Evolutionary conservation across 1,140 invertebrate species (phyloP).

Genomic region (Acromyrmex charruanus): DNA sequence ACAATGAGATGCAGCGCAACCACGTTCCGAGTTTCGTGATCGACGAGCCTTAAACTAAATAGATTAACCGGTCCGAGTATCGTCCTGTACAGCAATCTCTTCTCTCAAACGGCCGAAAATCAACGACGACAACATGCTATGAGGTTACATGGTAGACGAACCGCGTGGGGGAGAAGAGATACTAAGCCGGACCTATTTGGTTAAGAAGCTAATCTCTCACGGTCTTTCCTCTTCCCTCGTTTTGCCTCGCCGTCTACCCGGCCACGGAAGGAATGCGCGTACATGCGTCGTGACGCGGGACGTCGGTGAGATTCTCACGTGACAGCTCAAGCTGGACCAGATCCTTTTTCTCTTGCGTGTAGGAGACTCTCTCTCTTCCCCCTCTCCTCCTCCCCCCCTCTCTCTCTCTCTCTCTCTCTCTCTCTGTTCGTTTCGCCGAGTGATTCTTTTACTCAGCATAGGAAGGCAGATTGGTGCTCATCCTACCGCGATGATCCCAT

Average conservation of each 20-base stretch:
- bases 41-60: constrained; percentile 67
- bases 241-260: constrained; percentile 43
- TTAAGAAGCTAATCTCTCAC: constrained; percentile 78
- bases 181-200: constrained; percentile 75
- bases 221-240: constrained; percentile 46
- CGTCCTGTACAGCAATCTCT: constrained; percentile 59
- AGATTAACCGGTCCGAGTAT: constrained; percentile 66
- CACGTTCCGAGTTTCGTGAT: constrained; percentile 36
- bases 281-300: constrained; percentile 62
- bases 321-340: constrained; percentile 72
- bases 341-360: constrained; percentile 65
- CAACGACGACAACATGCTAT: constrained; percentile 33
- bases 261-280: constrained; percentile 71
- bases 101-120: constrained; percentile 49
- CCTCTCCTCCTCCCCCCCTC: background rate
- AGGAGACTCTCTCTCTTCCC: constrained; percentile 48
- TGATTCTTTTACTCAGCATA: constrained; percentile 44
- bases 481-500: constrained; percentile 81
- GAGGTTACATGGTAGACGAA: constrained; percentile 10
- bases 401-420: background rate
- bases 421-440: constrained; percentile 38
- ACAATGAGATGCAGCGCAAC: constrained; percentile 6
- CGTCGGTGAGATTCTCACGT: constrained; percentile 65
- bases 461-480: constrained; percentile 81
- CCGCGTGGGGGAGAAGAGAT: constrained; percentile 20